phyloP scores from a whole-genome alignment of 2,113 vertebrate genomes.

The Ptilonorhynchus violaceus region DNA sequence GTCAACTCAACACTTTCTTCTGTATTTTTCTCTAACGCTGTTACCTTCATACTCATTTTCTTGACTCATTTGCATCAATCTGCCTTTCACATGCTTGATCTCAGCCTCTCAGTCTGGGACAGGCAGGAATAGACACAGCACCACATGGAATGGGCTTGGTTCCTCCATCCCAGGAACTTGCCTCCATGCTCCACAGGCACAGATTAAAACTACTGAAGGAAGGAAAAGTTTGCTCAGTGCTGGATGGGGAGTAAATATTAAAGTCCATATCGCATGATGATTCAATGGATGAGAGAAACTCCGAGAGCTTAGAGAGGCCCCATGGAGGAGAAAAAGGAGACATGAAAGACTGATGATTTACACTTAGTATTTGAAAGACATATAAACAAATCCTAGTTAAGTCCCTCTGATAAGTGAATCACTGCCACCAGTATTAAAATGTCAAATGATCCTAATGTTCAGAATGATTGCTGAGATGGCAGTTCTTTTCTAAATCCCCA shows the following conservation, averaged over 20 bases:
- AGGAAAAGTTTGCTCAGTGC: not conserved
- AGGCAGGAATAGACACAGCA: not conserved
- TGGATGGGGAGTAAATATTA: not conserved
- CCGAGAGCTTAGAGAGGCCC: not conserved
- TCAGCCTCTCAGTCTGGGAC: not conserved
- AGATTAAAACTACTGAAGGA: not conserved
- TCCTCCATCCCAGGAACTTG: not conserved
- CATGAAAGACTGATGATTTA: not conserved
- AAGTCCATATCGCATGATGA: not conserved
- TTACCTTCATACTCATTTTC: not conserved
- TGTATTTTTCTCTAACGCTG: not conserved
- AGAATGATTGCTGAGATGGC: constrained; percentile 27
- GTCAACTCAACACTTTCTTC: not conserved
- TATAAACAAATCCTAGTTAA: constrained; percentile 42
- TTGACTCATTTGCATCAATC: not conserved
- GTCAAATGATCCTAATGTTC: constrained; percentile 12
- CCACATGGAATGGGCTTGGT: rapidly evolving
- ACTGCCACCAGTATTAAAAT: constrained; percentile 15
- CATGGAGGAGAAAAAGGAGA: not conserved
- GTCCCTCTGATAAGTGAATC: constrained; percentile 14
- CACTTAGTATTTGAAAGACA: not conserved
- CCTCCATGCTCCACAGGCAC: not conserved
- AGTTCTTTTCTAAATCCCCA: not conserved
- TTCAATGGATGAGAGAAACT: not conserved
- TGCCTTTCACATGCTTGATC: not conserved